Evolutionary conservation across 2,797 vertebrate genomes (phyloP).

Genomic region (Alectoris magna): DNA sequence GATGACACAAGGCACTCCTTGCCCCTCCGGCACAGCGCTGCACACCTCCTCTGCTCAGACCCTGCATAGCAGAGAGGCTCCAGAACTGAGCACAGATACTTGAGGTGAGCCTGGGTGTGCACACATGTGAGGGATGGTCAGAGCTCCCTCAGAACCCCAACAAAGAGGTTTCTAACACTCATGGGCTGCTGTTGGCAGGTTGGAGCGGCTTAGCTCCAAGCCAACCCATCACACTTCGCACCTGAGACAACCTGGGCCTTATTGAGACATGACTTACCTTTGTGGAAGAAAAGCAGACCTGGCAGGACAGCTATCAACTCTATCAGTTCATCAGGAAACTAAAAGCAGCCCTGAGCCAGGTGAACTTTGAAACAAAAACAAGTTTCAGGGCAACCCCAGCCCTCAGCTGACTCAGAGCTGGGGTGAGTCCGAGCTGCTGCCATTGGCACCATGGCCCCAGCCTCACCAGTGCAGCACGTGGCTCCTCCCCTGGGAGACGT

Average conservation of each 20-base stretch:
- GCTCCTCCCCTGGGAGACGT: background rate
- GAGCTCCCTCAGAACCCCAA: background rate
- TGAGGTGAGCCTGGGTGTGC: background rate
- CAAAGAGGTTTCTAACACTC: background rate
- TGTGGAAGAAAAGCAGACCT: background rate
- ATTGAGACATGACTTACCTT: background rate
- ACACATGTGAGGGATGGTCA: accelerated
- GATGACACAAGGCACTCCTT: accelerated
- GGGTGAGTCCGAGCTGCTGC: background rate
- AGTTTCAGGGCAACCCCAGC: too few relatives aligned
- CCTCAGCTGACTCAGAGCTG: background rate
- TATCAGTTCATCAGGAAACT: background rate
- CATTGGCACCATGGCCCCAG: background rate
- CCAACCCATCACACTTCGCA: too few relatives aligned
- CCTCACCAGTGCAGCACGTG: accelerated
- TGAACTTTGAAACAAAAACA: background rate
- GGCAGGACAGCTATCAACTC: background rate
- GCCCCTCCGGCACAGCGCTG: background rate
- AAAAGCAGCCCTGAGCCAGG: accelerated
- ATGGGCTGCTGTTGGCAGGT: background rate
- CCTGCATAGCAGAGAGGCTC: accelerated
- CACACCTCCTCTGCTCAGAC: background rate
- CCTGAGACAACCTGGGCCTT: background rate
- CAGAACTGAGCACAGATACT: background rate
- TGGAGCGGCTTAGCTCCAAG: background rate